Evolutionary conservation across 2,797 vertebrate genomes (phyloP), one percentile per base, ranked within the genome.

Genomic region (Microcaecilia unicolor): DNA sequence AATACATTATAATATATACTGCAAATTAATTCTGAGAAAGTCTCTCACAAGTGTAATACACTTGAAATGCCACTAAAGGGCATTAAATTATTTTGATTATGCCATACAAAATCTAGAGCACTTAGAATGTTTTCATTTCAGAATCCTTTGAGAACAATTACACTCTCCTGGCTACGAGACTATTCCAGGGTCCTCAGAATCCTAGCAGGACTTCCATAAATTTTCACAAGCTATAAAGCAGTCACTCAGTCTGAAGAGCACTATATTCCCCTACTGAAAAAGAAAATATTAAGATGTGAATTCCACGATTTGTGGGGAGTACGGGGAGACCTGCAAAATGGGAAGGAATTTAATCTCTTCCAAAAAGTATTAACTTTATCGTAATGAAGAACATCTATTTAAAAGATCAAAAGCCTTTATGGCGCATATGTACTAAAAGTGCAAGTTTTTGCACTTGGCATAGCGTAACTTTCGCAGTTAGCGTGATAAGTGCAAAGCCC

Each of bases 51-150:
- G 59, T 41, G 63, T 62, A 70, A 70, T 57, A 67, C 37, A 51
- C 55, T 60, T 46, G 49, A 41, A 58, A 60, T 55, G 55, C 63
- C 41, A 55, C 58, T 61, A 63, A 67, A 73, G 65, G 46, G 59
- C 64, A 64, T 55, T 62, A 64, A 55, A 70, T 74, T 66, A 64
- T 71, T 72, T 61, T 71, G 50, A 70, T 61, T 76, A 68, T 62
- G 67, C 58, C 59, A 47, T 59, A 58, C 25, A 28, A 58, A 62
- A 75, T 61, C 55, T 57, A 46, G 71, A 70, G 74, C 54, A 64
- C 57, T 72, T 71, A 34, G 22, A 45, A 51, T 65, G 57, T 64
- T 69, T 71, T 75, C 56, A 59, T 64, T 70, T 71, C 55, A 57
- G 66, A 68, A 55, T 53, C 56, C 57, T 63, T 30, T 39, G 56